A percentile compares a stretch with the other conserved stretches of the same genome.
Conservation (phyloP, 2,797 vertebrate species). For the Monodelphis domestica region DNA sequence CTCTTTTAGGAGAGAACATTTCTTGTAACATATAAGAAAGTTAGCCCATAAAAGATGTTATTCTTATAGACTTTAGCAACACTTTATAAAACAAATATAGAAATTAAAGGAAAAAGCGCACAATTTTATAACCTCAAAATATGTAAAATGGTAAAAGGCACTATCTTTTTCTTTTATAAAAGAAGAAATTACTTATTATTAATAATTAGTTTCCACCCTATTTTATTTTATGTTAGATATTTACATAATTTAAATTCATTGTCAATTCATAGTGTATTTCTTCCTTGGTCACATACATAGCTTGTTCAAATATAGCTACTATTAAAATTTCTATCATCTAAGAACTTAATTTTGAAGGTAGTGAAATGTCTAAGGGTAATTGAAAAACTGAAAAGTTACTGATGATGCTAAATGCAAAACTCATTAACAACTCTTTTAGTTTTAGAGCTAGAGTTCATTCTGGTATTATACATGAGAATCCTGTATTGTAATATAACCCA, state of each 20-base stretch:
- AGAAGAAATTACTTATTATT: constrained; percentile 59
- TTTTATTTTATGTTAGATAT: constrained; percentile 24
- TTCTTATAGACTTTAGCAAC: not conserved
- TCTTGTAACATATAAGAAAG: not conserved
- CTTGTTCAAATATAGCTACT: constrained; percentile 43
- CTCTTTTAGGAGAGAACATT: not conserved
- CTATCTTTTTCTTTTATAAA: constrained; percentile 39
- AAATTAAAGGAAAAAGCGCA: constrained; percentile 44
- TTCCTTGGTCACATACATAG: constrained; percentile 54
- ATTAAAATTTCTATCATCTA: constrained; percentile 29
- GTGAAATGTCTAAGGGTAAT: constrained; percentile 41
- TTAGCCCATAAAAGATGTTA: not conserved
- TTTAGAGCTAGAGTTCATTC: constrained; percentile 42
- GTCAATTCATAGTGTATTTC: not conserved
- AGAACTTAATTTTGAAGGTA: constrained; percentile 47
- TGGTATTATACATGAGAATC: not conserved
- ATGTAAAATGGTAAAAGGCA: constrained; percentile 24
- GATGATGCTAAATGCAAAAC: constrained; percentile 60
- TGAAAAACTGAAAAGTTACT: constrained; percentile 63
- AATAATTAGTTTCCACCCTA: constrained; percentile 45
- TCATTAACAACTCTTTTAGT: constrained; percentile 43
- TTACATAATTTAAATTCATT: constrained; percentile 29
- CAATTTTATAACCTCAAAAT: constrained; percentile 32
- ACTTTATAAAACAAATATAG: not conserved
- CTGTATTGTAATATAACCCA: not conserved